Base-by-base conservation (phyloP, 2,888 invertebrate genomes). In the Scotopteryx bipunctaria region DNA sequence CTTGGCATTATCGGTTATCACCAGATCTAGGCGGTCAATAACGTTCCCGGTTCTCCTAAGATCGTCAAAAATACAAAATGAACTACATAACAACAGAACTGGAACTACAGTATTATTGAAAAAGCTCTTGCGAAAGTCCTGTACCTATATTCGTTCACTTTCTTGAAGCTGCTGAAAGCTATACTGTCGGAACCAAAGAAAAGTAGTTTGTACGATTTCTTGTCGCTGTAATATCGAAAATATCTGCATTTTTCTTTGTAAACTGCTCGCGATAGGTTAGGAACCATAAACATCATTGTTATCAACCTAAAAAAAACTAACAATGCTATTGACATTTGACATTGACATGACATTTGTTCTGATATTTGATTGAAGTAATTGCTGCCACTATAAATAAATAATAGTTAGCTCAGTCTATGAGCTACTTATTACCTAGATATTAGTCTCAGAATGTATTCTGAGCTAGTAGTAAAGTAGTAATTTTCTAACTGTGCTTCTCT, bases 111-210 rank as follows among this genome's bases (percentile, higher is more conserved):
- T n/a, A n/a, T n/a, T n/a, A n/a, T n/a, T n/a, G n/a, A 9, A 19
- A 31, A 0, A 32, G 32, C 8, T 8, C n/a, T 32, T 31, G 17
- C 1, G 5, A n/a, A 36, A 11, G 27, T 32, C 9, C 16, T 32
- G 15, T 37, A 95, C 96, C 92, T 92, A 71, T 93, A 92, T 54
- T 91, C 84, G 75, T 94, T 90, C 5, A 97, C 91, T 59, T 89
- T 90, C 78, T 92, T 91, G 38, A 98, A 88, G 75, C 95, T 96
- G 57, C 92, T 93, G 14, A 96, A 71, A 0, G 97, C 94, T 84
- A 97, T 97, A 42, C 92, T 88, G 78, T 98, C 97, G 8, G 95
- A 95, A 4, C 98, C 98, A 79, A 97, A 96, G 83, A 97, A 98
- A 35, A 97, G 72, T 9, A 90, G 72, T 64, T 83, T 87, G 53